Percentiles rank a stretch among this genome's conserved stretches.
Evolutionary conservation across 2,888 invertebrate species (phyloP).

Genomic region (Agapetus fuscipes): DNA sequence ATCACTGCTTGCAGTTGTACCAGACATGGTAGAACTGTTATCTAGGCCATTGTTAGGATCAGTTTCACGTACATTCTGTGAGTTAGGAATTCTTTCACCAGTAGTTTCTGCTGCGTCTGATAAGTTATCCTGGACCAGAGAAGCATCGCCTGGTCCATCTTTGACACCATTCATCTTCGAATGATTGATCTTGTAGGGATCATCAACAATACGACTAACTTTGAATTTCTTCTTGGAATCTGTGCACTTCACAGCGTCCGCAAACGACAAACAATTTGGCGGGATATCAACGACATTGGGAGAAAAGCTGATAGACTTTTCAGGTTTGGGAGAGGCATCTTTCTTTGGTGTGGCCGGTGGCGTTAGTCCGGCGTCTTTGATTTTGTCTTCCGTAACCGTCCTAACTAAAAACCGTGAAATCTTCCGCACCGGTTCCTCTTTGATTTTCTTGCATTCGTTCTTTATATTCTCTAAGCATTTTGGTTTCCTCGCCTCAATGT

Average conservation of each 20-base stretch:
- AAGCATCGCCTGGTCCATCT: no score
- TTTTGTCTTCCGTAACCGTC: slow-evolving; percentile 49
- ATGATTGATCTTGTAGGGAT: slow-evolving; percentile 10
- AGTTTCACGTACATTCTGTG: no score
- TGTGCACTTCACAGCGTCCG: slow-evolving; percentile 6
- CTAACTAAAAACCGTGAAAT: slow-evolving; percentile 76
- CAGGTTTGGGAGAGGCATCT: slow-evolving; percentile 5
- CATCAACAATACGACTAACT: slow-evolving; percentile 18
- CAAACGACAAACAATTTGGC: slow-evolving; percentile 19
- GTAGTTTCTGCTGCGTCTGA: no score
- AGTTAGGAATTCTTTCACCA: no score
- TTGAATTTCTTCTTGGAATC: slow-evolving; percentile 19
- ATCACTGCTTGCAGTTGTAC: no score
- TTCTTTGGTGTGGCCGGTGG: slow-evolving; percentile 23
- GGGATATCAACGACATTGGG: slow-evolving; percentile 18
- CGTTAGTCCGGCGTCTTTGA: slow-evolving; percentile 20
- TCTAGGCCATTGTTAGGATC: no score
- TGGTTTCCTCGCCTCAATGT: background rate
- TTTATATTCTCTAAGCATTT: background rate
- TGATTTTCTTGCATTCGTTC: slow-evolving; percentile 30
- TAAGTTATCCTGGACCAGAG: no score
- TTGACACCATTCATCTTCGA: slow-evolving; percentile 17
- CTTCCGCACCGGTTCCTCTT: slow-evolving; percentile 53
- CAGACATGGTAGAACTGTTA: no score
- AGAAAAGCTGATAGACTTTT: slow-evolving; percentile 18